Conservation (phyloP, 2,113 vertebrate species). For the Emydura subglobosa region DNA sequence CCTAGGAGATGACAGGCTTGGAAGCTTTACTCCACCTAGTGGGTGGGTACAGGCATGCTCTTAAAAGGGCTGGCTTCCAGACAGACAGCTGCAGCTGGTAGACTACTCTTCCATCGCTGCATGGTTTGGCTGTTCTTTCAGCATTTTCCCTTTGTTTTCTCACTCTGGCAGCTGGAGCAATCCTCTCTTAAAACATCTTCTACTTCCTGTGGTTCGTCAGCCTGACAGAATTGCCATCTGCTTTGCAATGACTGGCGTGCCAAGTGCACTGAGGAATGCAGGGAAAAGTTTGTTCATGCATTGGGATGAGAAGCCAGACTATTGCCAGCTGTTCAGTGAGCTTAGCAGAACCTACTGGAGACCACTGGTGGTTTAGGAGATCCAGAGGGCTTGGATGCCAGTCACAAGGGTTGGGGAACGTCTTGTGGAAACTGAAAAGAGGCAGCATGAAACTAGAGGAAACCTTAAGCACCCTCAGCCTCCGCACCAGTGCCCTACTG, state of each 20-base stretch:
- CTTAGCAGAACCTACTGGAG: not conserved
- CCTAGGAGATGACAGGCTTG: not conserved
- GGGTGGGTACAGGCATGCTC: not conserved
- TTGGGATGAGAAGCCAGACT: not conserved
- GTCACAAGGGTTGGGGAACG: not conserved
- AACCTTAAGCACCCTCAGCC: not conserved
- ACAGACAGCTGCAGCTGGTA: not conserved
- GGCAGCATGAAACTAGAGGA: not conserved
- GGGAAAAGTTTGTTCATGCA: rapidly evolving
- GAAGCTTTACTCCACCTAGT: not conserved
- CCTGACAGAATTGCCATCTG: not conserved
- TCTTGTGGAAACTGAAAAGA: not conserved
- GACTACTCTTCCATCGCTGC: not conserved
- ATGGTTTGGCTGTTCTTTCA: not conserved
- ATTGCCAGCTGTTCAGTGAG: rapidly evolving
- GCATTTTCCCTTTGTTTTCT: not conserved
- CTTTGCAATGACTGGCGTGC: not conserved
- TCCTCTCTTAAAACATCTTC: not conserved
- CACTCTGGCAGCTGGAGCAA: not conserved
- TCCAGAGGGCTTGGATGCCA: not conserved
- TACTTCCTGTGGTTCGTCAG: not conserved
- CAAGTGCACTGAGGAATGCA: not conserved
- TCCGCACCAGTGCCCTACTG: not conserved
- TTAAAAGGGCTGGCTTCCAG: not conserved
- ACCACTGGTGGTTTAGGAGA: not conserved